Percentiles rank a stretch among this genome's conserved stretches.
Conservation (phyloP, 2,888 invertebrate genomes). For the Imbricaverruca yamaguchii region DNA sequence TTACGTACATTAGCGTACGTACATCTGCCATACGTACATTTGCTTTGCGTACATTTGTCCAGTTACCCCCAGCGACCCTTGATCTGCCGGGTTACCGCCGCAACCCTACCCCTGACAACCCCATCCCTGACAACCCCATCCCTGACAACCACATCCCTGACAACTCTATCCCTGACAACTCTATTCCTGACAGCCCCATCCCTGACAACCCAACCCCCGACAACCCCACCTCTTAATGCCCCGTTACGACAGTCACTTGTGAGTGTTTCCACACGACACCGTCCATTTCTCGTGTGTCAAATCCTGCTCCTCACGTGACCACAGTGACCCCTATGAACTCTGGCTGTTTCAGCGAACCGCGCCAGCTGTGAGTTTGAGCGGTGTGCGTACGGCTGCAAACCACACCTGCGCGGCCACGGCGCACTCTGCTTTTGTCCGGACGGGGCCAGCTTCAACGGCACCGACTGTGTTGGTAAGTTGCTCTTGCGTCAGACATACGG, state of each 20-base stretch:
- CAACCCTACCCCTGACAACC: no score
- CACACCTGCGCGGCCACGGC: slow-evolving; percentile 54
- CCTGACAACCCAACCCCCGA: no score
- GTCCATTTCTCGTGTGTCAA: neutral
- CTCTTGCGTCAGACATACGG: no score
- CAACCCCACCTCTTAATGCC: neutral
- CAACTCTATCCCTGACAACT: no score
- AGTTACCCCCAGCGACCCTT: no score
- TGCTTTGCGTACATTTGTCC: no score
- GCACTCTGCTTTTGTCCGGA: slow-evolving; percentile 64
- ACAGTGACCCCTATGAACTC: neutral
- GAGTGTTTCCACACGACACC: neutral
- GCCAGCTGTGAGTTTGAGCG: slow-evolving; percentile 48
- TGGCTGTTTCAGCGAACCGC: slow-evolving; percentile 40
- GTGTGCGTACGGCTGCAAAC: slow-evolving; percentile 61
- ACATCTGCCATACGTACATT: no score
- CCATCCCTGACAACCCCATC: no score
- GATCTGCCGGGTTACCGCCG: no score
- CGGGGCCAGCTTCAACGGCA: slow-evolving; percentile 56
- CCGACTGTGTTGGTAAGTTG: slow-evolving; percentile 36
- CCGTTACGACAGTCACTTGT: neutral
- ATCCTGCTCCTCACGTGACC: neutral
- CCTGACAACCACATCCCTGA: no score
- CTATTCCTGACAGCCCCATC: no score
- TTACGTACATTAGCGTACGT: no score